Base-by-base conservation (phyloP, 2,113 vertebrate species). In the Lampris incognitus region DNA sequence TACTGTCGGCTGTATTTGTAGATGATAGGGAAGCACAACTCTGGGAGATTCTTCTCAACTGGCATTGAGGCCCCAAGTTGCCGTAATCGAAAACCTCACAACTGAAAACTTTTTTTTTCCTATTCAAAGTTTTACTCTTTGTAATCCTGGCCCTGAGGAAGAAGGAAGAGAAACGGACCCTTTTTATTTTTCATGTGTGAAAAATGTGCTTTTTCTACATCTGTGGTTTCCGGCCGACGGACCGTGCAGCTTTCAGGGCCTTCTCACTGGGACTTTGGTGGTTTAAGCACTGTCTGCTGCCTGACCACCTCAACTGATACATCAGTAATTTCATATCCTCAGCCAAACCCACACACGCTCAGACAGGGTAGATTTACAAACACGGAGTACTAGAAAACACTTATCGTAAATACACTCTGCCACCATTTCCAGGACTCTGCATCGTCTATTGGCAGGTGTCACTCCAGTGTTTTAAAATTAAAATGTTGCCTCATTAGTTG, bases 241-340 rank as follows among this genome's bases (percentile, higher is more conserved):
- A 48, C 24, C 24, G 24, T 2, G 52, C 74, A 52, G 74, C 40
- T 49, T n/a, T 82, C 78, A 0, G 8, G 66, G 56, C 10, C 60
- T 74, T 84, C 72, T 72, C 11, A 38, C 6, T 6, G 51, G 62
- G 52, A 9, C 41, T 55, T 59, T 52, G 5, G 60, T 74, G 79
- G 69, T 71, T 78, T 61, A 42, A 71, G 72, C 75, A 24, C 74
- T 50, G 62, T 80, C 62, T 79, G 59, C 71, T 64, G 54, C 58
- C 56, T 46, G 65, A 76, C 59, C 57, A 68, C 56, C 36, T 80
- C 81, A 50, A 79, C 74, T 71, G 72, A 83, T 74, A 36, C 9
- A 0, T 81, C 58, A 11, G 24, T 61, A 71, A 85, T 82, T 83
- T 76, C 0, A 82, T 85, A 83, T 79, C 79, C 81, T 78, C 66